phyloP scores from a whole-genome alignment of 2,888 invertebrate species.

The Oxycera nigricornis region DNA sequence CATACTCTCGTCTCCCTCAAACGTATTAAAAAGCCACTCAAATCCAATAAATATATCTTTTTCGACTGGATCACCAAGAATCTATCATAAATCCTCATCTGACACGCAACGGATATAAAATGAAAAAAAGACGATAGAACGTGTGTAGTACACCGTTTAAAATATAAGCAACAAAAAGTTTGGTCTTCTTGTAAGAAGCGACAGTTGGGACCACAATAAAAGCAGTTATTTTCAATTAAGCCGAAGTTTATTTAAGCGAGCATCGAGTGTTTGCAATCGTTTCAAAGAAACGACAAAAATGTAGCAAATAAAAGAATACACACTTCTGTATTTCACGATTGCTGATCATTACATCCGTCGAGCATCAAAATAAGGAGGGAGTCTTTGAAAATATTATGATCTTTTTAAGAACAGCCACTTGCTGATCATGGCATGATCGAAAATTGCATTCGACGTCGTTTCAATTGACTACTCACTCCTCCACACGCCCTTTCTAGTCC shows the following conservation, averaged over 20 bases:
- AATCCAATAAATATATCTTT: slow-evolving; percentile 11
- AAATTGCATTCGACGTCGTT: background rate
- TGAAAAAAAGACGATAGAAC: background rate
- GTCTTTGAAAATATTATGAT: background rate
- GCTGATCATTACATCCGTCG: background rate
- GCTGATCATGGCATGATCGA: slow-evolving; percentile 35
- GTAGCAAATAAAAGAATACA: background rate
- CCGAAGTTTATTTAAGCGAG: slow-evolving; percentile 3
- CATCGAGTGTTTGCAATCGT: background rate
- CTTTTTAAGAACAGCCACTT: background rate
- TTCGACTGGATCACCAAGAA: slow-evolving; percentile 18
- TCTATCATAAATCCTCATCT: slow-evolving; percentile 34
- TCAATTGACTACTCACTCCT: background rate
- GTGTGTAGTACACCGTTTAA: background rate
- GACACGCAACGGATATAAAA: slow-evolving; percentile 25
- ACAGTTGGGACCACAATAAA: background rate
- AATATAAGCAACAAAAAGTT: background rate
- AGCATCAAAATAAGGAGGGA: background rate
- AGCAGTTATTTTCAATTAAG: slow-evolving; percentile 20
- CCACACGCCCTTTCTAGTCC: background rate
- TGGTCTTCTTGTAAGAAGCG: background rate
- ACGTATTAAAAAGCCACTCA: background rate
- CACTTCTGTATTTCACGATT: background rate
- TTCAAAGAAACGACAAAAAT: background rate
- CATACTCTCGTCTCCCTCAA: background rate